Conservation (phyloP, 1,140 invertebrate species). For the Trialeurodes vaporariorum region DNA sequence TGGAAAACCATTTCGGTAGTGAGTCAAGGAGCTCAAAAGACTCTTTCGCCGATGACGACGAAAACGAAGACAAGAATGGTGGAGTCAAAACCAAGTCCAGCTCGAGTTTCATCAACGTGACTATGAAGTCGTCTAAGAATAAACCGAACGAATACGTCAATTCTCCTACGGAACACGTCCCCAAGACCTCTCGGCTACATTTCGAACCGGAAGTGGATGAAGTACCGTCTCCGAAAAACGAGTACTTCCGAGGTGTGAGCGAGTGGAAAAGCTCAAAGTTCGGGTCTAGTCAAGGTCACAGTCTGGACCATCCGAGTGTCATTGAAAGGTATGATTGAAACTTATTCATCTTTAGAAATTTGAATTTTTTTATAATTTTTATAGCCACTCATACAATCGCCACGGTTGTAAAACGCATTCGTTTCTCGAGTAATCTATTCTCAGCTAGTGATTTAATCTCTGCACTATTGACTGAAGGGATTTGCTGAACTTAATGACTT, state of each 20-base stretch:
- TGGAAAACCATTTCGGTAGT: slow-evolving; percentile 79
- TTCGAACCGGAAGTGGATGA: slow-evolving; percentile 6
- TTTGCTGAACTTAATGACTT: too few species aligned
- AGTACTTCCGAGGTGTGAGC: slow-evolving; percentile 50
- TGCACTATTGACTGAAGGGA: too few species aligned
- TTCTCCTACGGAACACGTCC: slow-evolving; percentile 8
- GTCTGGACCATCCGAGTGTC: too few species aligned
- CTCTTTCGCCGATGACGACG: slow-evolving; percentile 43
- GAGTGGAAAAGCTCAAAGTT: slow-evolving; percentile 67
- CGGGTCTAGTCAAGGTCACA: too few species aligned
- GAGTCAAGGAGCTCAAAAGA: slow-evolving; percentile 64
- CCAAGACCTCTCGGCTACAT: slow-evolving; percentile 10
- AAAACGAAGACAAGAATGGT: slow-evolving; percentile 29
- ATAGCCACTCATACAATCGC: too few species aligned
- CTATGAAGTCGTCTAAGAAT: slow-evolving; percentile 70
- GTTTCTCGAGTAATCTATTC: too few species aligned
- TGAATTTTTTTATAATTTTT: too few species aligned
- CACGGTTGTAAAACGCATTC: too few species aligned
- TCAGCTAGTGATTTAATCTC: too few species aligned
- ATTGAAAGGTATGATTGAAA: too few species aligned
- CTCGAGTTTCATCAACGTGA: slow-evolving; percentile 62
- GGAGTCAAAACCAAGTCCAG: slow-evolving; percentile 34
- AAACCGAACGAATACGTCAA: too few species aligned
- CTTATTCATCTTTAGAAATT: too few species aligned
- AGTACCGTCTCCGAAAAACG: slow-evolving; percentile 26